phyloP scores from a whole-genome alignment of 1,140 invertebrate genomes.

The Brachionus koreanus region DNA sequence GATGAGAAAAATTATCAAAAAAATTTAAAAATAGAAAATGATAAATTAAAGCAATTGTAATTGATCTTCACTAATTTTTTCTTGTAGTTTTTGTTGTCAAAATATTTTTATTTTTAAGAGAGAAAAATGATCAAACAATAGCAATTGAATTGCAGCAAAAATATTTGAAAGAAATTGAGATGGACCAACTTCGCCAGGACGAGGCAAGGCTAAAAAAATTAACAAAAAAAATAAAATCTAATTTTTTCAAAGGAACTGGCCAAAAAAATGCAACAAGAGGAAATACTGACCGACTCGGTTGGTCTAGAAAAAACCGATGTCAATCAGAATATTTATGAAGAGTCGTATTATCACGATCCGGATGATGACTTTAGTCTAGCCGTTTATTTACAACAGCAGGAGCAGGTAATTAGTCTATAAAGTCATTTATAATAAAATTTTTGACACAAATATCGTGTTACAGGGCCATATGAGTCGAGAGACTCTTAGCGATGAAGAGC shows the following conservation, averaged over 20 bases:
- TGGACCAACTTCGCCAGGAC: neutral
- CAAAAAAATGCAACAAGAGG: slow-evolving; percentile 16
- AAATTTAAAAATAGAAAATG: neutral
- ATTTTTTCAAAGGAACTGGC: neutral
- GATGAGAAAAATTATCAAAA: neutral
- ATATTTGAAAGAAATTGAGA: neutral
- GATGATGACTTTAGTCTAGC: slow-evolving; percentile 25
- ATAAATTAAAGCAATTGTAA: neutral
- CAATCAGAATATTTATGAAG: slow-evolving; percentile 7
- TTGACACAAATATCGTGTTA: slow-evolving; percentile 5
- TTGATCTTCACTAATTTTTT: neutral
- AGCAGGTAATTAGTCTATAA: neutral
- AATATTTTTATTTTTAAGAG: neutral
- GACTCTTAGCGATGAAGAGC: slow-evolving; percentile 1
- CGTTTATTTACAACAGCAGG: slow-evolving; percentile 25
- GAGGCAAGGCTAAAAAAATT: neutral
- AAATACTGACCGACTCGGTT: neutral
- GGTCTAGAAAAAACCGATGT: neutral
- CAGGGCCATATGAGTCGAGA: neutral
- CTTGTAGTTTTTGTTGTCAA: neutral
- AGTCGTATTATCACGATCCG: slow-evolving; percentile 30
- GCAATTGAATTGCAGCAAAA: neutral
- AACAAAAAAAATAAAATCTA: neutral
- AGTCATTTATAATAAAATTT: neutral
- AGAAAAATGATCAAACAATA: neutral